Evolutionary conservation across 2,888 invertebrate species (phyloP).

Genomic region (Hololepta plana): DNA sequence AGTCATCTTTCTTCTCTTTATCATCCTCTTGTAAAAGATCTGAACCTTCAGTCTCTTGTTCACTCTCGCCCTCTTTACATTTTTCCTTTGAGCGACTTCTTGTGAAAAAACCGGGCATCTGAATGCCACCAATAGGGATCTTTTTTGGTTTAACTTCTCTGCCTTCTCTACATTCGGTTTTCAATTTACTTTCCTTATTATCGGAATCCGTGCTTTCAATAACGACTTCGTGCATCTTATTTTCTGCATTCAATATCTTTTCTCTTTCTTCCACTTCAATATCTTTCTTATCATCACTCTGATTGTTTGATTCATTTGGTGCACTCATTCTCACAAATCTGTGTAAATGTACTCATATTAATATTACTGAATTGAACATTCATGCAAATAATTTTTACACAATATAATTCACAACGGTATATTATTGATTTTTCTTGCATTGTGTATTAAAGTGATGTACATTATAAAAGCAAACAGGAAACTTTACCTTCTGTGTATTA

Average conservation of each 20-base stretch:
- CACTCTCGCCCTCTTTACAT: conserved; percentile 32
- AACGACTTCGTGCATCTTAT: conserved; percentile 33
- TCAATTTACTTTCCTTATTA: conserved; percentile 30
- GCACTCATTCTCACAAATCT: no score
- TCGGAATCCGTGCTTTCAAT: conserved; percentile 20
- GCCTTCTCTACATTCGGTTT: conserved; percentile 42
- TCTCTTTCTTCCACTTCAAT: conserved; percentile 48
- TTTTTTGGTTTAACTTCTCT: conserved; percentile 64
- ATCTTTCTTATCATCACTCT: conserved; percentile 44
- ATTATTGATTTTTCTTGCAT: no score
- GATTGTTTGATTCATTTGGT: conserved; percentile 18
- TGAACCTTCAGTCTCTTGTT: conserved; percentile 22
- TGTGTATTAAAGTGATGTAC: no score
- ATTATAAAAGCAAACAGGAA: no score
- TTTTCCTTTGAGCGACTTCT: conserved; percentile 58
- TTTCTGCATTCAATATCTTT: conserved; percentile 40
- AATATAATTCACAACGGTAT: no score
- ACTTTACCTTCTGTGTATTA: no score
- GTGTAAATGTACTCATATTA: no score
- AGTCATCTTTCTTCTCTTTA: conserved; percentile 19
- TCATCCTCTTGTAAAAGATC: conserved; percentile 21
- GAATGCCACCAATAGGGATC: conserved; percentile 74
- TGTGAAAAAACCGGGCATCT: conserved; percentile 72
- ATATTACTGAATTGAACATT: no score
- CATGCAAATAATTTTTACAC: no score